Evolutionary conservation across 2,113 vertebrate species (phyloP).

Genomic region (Gavialis gangeticus): DNA sequence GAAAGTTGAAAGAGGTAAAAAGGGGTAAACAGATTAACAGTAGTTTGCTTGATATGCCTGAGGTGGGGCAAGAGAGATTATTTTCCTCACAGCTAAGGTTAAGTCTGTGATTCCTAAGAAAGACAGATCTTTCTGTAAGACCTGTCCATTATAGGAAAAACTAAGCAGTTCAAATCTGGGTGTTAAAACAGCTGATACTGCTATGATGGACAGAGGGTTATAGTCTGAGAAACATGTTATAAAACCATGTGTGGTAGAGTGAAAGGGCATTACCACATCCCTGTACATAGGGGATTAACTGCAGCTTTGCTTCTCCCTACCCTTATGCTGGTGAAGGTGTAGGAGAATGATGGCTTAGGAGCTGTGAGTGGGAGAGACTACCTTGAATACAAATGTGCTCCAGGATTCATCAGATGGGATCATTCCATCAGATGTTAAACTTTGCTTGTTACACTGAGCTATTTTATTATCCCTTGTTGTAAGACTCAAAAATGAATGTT

Average conservation of each 20-base stretch:
- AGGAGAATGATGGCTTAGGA: neutral
- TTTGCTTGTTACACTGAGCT: neutral
- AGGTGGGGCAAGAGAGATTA: neutral
- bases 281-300: neutral
- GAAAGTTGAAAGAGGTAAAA: neutral
- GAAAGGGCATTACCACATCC: neutral
- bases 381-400: neutral
- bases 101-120: constrained; percentile 17
- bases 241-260: fast-evolving
- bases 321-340: fast-evolving
- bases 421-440: neutral
- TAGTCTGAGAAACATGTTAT: fast-evolving
- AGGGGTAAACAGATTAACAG: neutral
- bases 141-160: neutral
- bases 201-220: neutral
- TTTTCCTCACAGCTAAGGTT: neutral
- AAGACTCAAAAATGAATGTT: neutral
- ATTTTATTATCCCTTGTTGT: neutral
- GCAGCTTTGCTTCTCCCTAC: neutral
- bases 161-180: neutral
- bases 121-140: neutral
- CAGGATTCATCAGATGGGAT: neutral
- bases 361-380: neutral
- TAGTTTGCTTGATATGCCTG: neutral
- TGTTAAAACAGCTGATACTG: fast-evolving